Evolutionary conservation across 2,888 invertebrate species (phyloP).

Genomic region (Morpho deidamia): DNA sequence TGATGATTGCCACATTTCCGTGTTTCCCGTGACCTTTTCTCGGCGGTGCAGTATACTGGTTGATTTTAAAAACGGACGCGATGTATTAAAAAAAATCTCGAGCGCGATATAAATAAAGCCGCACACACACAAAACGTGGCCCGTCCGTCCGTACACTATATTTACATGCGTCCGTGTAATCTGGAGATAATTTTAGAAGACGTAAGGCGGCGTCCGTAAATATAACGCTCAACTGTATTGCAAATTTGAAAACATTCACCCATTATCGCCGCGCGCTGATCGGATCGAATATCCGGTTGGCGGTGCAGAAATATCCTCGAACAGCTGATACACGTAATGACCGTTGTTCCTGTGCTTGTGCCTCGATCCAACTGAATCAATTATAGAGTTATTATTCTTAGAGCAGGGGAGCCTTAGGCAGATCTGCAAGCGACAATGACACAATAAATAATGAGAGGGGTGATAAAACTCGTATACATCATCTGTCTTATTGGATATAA

Average conservation of each 20-base stretch:
- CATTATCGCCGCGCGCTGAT: constrained; percentile 21
- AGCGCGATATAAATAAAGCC: constrained; percentile 41
- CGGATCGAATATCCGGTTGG: constrained; percentile 28
- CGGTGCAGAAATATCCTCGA: constrained; percentile 10
- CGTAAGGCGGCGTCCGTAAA: constrained; percentile 45
- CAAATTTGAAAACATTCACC: constrained; percentile 27
- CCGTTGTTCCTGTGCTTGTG: no score
- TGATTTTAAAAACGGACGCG: constrained; percentile 41
- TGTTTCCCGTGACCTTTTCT: constrained; percentile 62
- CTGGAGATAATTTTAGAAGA: constrained; percentile 50
- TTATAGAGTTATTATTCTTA: no score
- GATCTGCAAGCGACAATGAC: no score
- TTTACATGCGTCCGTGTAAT: constrained; percentile 45
- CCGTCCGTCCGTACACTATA: constrained; percentile 46
- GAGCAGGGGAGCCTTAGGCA: no score
- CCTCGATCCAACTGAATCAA: no score
- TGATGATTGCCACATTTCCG: no score
- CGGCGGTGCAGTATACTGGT: constrained; percentile 41
- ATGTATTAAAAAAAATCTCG: constrained; percentile 42
- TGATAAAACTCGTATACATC: no score
- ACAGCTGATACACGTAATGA: not conserved
- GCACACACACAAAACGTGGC: constrained; percentile 27
- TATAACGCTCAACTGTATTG: constrained; percentile 25
- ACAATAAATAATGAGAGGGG: no score
- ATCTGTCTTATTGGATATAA: no score